Conservation (phyloP, 1,140 invertebrate genomes). For the Chrysomallon squamiferum region DNA sequence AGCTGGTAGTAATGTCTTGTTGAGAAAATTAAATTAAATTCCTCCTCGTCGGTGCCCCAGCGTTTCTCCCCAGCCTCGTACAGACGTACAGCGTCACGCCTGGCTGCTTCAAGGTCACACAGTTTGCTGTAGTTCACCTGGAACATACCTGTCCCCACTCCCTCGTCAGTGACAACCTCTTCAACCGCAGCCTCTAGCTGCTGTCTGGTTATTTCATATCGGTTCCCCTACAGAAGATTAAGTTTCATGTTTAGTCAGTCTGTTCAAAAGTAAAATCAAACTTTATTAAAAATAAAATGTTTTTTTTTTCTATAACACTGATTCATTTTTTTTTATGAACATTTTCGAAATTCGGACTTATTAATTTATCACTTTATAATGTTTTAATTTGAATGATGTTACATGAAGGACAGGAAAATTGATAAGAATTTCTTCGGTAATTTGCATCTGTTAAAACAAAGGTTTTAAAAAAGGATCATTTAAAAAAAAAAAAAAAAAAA, state of each 20-base stretch:
- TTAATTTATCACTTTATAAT: too few species aligned
- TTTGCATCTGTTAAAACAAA: too few species aligned
- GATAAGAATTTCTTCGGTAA: too few species aligned
- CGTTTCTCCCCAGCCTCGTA: slow-evolving; percentile 62
- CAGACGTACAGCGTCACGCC: slow-evolving; percentile 43
- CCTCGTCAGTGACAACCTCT: slow-evolving; percentile 39
- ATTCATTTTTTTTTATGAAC: too few species aligned
- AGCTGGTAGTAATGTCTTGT: slow-evolving; percentile 53
- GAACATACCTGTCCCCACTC: slow-evolving; percentile 48
- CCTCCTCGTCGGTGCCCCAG: slow-evolving; percentile 67
- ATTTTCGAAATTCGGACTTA: too few species aligned
- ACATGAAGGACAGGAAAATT: too few species aligned
- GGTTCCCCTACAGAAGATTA: slow-evolving; percentile 44
- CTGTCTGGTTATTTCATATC: slow-evolving; percentile 35
- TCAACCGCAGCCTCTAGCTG: slow-evolving; percentile 40
- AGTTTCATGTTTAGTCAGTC: too few species aligned
- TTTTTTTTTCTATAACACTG: not conserved
- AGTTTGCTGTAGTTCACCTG: slow-evolving; percentile 48
- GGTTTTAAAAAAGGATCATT: too few species aligned
- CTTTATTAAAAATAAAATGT: not conserved
- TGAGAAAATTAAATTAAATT: slow-evolving; percentile 53
- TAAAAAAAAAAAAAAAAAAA: too few species aligned
- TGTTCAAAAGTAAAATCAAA: not conserved
- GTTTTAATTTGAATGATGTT: too few species aligned
- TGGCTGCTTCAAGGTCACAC: slow-evolving; percentile 33